Conservation (phyloP, 2,113 vertebrate genomes). For the Toxotes chatareus region DNA sequence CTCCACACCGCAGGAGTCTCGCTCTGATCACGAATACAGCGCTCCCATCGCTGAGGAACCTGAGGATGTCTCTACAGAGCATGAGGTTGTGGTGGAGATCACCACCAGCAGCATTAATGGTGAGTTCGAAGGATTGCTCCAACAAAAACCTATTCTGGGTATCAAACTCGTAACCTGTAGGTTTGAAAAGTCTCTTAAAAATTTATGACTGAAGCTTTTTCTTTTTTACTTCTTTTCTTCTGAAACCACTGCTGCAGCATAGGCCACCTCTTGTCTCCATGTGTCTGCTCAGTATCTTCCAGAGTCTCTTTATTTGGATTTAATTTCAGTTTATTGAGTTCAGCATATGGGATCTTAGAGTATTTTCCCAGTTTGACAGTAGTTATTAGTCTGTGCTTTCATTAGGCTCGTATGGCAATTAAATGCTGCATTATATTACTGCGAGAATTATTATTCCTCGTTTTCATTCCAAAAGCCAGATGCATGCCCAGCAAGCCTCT, state of each 20-base stretch:
- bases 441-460: no score
- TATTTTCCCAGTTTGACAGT: background rate
- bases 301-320: no score
- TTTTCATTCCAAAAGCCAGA: no score
- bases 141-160: background rate
- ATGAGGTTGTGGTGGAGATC: constrained; percentile 22
- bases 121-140: background rate
- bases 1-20: constrained; percentile 69
- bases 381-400: background rate
- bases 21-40: constrained; percentile 74
- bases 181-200: no score
- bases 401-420: background rate
- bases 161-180: background rate
- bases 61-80: background rate
- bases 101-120: background rate
- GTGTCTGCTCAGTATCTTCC: no score
- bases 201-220: no score
- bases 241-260: no score
- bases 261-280: no score
- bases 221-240: no score
- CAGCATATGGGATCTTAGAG: background rate
- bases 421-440: background rate
- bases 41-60: constrained; percentile 45
- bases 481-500: no score
- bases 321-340: no score